phyloP scores from a whole-genome alignment of 2,113 vertebrate genomes.

The Cairina moschata region DNA sequence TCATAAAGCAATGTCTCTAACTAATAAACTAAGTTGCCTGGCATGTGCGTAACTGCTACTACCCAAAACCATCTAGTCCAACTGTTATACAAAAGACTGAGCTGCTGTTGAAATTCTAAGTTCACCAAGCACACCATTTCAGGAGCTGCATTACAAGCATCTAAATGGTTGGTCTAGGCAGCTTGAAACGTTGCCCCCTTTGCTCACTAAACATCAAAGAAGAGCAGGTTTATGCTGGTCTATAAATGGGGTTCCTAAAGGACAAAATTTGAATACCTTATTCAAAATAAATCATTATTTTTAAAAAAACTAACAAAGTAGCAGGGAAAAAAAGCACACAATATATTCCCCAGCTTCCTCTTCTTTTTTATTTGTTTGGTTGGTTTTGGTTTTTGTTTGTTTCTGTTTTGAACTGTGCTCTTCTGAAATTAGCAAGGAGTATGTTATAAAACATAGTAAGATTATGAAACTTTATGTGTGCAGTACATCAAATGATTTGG shows the following conservation, averaged over 20 bases:
- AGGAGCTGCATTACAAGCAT: neutral
- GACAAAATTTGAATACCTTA: neutral
- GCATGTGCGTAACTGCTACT: rapidly evolving
- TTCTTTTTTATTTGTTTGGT: neutral
- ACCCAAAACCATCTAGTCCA: neutral
- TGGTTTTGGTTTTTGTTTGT: neutral
- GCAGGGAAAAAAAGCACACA: neutral
- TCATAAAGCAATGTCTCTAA: neutral
- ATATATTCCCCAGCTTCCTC: neutral
- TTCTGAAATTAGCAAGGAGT: neutral
- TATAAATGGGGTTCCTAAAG: neutral
- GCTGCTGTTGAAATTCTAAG: neutral
- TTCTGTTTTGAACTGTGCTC: neutral
- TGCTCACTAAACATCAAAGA: neutral
- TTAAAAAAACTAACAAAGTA: neutral
- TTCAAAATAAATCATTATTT: neutral
- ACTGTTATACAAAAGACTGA: neutral
- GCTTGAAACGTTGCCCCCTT: neutral
- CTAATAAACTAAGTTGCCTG: neutral
- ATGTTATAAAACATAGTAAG: neutral
- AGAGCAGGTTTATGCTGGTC: neutral
- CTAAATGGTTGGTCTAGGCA: neutral
- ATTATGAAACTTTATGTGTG: neutral
- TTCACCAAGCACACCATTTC: neutral
- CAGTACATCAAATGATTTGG: neutral